These are phyloP conservation scores for Dynastes grantii DNA, from an alignment of 2,888 invertebrate genomes.

Conservation along the genomic window DNA sequence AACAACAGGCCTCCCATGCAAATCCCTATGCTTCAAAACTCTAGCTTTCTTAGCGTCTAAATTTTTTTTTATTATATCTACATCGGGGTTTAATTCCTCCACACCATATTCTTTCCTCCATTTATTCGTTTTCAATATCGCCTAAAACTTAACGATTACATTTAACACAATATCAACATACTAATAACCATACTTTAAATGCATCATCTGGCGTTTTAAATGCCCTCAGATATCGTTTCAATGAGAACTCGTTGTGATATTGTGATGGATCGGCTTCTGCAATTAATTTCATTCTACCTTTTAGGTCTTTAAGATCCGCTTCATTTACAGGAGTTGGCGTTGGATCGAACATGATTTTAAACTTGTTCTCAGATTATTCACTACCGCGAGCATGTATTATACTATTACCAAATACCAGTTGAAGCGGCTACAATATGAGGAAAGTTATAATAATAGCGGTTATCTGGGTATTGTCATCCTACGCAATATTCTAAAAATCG, in stretches of 20 bases:
- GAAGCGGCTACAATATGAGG: not conserved
- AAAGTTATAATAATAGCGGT: not conserved
- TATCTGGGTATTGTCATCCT: conserved; percentile 26
- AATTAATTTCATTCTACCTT: conserved; percentile 82
- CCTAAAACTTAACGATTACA: conserved; percentile 70
- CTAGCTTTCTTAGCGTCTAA: conserved; percentile 77
- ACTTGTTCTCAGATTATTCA: not conserved
- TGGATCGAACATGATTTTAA: conserved; percentile 35
- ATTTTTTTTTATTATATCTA: conserved; percentile 74
- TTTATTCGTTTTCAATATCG: conserved; percentile 84
- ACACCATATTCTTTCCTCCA: conserved; percentile 85
- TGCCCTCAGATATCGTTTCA: conserved; percentile 81
- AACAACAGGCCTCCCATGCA: conserved; percentile 82
- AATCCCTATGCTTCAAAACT: conserved; percentile 81
- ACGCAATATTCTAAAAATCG: conserved; percentile 9
- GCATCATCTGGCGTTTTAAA: conserved; percentile 83
- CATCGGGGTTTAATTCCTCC: conserved; percentile 73
- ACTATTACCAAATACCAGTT: not conserved
- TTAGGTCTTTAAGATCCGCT: conserved; percentile 78
- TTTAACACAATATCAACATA: not conserved
- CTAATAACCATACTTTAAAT: conserved; percentile 76
- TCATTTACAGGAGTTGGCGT: conserved; percentile 73
- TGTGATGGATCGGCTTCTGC: conserved; percentile 82
- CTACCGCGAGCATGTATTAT: conserved; percentile 1
- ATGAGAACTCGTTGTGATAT: conserved; percentile 83